phyloP scores from a whole-genome alignment of 2,888 invertebrate species.

The Rhabditoides inermis region DNA sequence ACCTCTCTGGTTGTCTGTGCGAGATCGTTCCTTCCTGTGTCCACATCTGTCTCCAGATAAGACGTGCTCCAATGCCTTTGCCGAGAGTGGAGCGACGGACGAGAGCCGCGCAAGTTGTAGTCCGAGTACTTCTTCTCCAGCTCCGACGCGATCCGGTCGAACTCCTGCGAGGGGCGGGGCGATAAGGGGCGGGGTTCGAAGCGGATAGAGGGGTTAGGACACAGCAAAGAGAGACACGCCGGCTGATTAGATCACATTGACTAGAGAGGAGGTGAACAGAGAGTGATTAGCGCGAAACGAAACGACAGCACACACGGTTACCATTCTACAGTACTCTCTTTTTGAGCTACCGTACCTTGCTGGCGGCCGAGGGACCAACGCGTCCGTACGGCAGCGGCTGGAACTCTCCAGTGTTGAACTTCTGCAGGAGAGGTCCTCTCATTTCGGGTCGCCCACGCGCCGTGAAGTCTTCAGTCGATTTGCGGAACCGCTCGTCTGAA shows the following conservation, averaged over 20 bases:
- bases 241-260: not conserved
- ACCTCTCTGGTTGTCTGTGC: too few relatives aligned
- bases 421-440: constrained; percentile 50
- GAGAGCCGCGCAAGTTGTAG: constrained; percentile 38
- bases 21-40: constrained; percentile 20
- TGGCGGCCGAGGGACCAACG: constrained; percentile 27
- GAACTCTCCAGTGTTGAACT: constrained; percentile 48
- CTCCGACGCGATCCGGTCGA: constrained; percentile 44
- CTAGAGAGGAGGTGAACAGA: not conserved
- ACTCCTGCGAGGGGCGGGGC: constrained; percentile 33
- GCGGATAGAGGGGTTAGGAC: not conserved
- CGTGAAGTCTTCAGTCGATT: constrained; percentile 41
- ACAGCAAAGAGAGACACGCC: not conserved
- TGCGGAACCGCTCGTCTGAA: constrained; percentile 31
- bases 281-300: not conserved
- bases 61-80: constrained; percentile 19
- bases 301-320: not conserved
- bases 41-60: constrained; percentile 37
- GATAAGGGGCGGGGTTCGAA: not conserved
- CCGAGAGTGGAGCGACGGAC: constrained; percentile 34
- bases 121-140: constrained; percentile 44
- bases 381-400: constrained; percentile 22
- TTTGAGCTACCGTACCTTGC: too few relatives aligned
- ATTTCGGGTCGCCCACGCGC: constrained; percentile 31
- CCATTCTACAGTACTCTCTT: too few relatives aligned